These are phyloP conservation scores for Coccyzus lansbergi DNA, from an alignment of 2,797 vertebrate species.

Conservation along the genomic window DNA sequence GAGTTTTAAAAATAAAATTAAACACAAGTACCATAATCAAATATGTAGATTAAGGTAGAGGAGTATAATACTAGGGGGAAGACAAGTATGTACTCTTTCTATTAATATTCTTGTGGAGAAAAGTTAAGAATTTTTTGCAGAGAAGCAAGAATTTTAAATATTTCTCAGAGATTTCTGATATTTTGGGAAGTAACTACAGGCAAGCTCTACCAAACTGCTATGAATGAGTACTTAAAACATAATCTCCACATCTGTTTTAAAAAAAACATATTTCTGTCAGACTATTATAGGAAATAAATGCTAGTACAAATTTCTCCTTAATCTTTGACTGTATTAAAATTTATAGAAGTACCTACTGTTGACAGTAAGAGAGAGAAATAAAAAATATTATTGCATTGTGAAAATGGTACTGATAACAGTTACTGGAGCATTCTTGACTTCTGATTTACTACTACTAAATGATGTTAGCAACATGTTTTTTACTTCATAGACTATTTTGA, in stretches of 20 bases:
- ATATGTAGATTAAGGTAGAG: background rate
- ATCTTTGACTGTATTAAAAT: constrained; percentile 46
- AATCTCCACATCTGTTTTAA: constrained; percentile 16
- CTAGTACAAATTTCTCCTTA: constrained; percentile 47
- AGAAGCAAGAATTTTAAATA: background rate
- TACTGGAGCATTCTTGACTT: constrained; percentile 22
- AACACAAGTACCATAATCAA: background rate
- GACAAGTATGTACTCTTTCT: background rate
- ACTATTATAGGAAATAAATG: constrained; percentile 42
- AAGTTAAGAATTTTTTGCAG: background rate
- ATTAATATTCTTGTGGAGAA: background rate
- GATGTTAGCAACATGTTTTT: background rate
- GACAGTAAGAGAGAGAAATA: constrained; percentile 52
- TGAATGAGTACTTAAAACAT: constrained; percentile 35
- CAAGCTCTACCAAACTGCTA: background rate
- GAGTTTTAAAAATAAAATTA: background rate
- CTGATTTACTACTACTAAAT: background rate
- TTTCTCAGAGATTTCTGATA: background rate
- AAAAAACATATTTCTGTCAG: background rate
- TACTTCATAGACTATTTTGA: background rate
- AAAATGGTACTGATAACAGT: constrained; percentile 18
- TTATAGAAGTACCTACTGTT: constrained; percentile 37
- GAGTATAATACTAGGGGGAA: background rate
- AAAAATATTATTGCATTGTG: constrained; percentile 7
- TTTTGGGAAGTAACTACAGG: constrained; percentile 1